A percentile compares a stretch with the other conserved stretches of the same genome.
phyloP scores from a whole-genome alignment of 2,888 invertebrate genomes.

The Pachymerium ferrugineum region DNA sequence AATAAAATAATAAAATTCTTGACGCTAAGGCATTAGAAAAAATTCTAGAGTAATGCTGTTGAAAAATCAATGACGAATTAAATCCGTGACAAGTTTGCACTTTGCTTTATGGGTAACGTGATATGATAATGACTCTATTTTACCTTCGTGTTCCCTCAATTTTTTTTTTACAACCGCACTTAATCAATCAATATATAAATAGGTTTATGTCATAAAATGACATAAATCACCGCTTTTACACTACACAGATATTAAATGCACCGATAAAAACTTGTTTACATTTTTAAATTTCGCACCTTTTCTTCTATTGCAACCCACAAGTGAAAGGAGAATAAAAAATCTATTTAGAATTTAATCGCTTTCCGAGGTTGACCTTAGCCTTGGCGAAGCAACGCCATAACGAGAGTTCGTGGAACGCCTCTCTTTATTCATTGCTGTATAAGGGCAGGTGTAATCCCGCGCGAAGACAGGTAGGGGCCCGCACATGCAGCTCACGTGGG shows the following conservation, averaged over 20 bases:
- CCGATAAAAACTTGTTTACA: not conserved
- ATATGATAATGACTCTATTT: not conserved
- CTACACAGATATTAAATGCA: not conserved
- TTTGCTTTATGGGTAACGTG: not conserved
- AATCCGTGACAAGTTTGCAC: not conserved
- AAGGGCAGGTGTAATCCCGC: slow-evolving; percentile 13
- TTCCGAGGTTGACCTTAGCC: not conserved
- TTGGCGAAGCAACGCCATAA: slow-evolving; percentile 8
- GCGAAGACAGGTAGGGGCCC: slow-evolving; percentile 16
- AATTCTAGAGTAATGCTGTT: no score
- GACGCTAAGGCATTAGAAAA: no score
- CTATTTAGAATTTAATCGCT: not conserved
- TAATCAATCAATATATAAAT: not conserved
- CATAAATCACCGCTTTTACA: no score
- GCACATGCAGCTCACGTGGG: slow-evolving; percentile 11
- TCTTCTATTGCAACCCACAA: no score
- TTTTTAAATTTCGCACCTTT: not conserved
- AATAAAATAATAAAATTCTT: no score
- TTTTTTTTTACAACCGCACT: not conserved
- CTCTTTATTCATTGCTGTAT: slow-evolving; percentile 1
- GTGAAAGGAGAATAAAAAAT: not conserved
- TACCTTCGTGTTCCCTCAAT: not conserved
- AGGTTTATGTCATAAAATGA: not conserved
- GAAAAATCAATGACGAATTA: not conserved
- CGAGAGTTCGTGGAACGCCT: slow-evolving; percentile 12